Evolutionary conservation across 2,797 vertebrate species (phyloP), one percentile per base, ranked within the genome.

Genomic region (Acipenser ruthenus): DNA sequence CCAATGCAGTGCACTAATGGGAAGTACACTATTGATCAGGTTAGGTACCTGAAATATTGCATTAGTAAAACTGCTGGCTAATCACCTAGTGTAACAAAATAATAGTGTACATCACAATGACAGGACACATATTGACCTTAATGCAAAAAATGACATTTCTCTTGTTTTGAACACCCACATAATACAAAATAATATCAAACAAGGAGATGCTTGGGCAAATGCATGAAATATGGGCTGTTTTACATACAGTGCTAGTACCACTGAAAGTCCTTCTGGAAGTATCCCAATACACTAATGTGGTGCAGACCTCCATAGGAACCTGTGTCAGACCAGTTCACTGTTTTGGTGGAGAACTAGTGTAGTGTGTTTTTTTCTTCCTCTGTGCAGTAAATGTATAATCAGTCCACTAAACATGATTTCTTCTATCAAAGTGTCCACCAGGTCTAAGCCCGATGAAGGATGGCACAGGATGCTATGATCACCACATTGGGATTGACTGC

Each of bases 391-490:
- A 55, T 18, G 55, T 15, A 66, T 5, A 12, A 58, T 13, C 7
- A 48, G 8, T 55, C 37, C 4, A 10, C 3, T 65, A 12, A 23
- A 10, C 23, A 78, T 76, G 51, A 0, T 68, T 15, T 15, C 37
- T 76, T 76, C 65, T 72, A 67, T 67, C 62, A 50, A 77, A 99
- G 97, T 99, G 97, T 70, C 97, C 97, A 0, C 86, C 89, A 0
- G 93, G 95, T 18, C 87, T 99, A 75, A 98, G 95, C 74, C 97
- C 97, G 11, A 99, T 97, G 97, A 99, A 99, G 83, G 97, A 99
- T 6, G 92, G 92, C 69, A 95, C 94, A 0, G 97, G 97, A 64
- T 99, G 96, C 84, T 99, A 98, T 0, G 94, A 99, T 84, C 95
- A 97, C 71, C 96, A 97, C 62, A 78, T 97, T 0, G 97, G 97